Conservation (phyloP, 2,113 vertebrate species). For the Lagopus muta region DNA sequence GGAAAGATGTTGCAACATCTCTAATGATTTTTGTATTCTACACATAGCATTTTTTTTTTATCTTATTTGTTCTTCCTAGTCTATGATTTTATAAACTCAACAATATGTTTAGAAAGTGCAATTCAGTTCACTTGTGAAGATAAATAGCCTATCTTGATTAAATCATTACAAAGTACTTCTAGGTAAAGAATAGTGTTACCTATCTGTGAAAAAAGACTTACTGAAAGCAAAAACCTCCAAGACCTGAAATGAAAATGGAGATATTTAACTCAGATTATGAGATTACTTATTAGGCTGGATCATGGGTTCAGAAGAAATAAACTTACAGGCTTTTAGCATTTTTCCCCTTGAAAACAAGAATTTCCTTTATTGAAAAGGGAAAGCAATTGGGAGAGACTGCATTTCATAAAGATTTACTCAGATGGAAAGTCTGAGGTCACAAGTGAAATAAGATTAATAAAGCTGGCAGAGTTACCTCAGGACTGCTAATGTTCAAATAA, state of each 20-base stretch:
- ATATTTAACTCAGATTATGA: background rate
- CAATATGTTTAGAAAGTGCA: background rate
- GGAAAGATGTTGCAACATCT: background rate
- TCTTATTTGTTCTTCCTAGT: background rate
- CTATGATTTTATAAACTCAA: background rate
- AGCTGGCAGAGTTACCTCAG: constrained; percentile 40
- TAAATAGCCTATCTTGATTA: constrained; percentile 5
- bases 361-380: constrained; percentile 46
- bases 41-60: background rate
- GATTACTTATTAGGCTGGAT: background rate
- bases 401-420: constrained; percentile 65
- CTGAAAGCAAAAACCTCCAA: background rate
- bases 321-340: background rate
- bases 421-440: constrained; percentile 73
- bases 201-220: background rate
- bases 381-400: constrained; percentile 15
- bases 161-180: constrained; percentile 9
- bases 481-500: constrained; percentile 52
- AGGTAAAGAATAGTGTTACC: background rate
- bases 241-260: background rate
- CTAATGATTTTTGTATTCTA: background rate
- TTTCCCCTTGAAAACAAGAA: constrained; percentile 3
- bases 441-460: constrained; percentile 74
- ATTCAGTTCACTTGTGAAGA: constrained; percentile 2
- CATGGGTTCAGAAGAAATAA: background rate